Base-by-base conservation (phyloP, 2,888 invertebrate genomes). In the Chesias legatella region DNA sequence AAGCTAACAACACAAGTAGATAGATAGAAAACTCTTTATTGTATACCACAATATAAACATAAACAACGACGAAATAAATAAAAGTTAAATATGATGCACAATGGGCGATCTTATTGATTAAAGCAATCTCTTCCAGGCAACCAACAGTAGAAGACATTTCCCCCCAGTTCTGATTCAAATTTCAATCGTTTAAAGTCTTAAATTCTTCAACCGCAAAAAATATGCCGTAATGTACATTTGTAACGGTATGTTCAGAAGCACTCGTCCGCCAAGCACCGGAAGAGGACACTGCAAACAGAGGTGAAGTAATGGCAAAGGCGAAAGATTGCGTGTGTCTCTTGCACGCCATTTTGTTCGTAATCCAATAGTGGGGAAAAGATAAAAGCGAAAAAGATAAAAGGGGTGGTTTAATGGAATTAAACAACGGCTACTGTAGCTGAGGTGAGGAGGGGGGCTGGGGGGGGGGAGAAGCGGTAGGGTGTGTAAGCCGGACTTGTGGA, bases 331-430 rank as follows among this genome's bases (percentile, higher is more conserved):
- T 82, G 80, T 79, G 79, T 80, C 80, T 79, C 73, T 76, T 79
- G 77, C 77, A 72, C 72, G 80, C 79, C 75, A 80, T 82, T 82
- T 79, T 76, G 80, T 78, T 75, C 72, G 81, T 81, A 85, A 85
- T 85, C 80, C 80, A 81, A 84, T 85, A 83, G 81, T 76, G 74
- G 74, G 71, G 76, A 68, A 70, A 77, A 81, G 81, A 84, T 84
- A 85, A 82, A 83, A 82, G 79, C 76, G 78, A 74, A 73, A 79
- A 79, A 83, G 82, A 84, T 81, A 84, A 81, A 84, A 84, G 81
- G 84, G 81, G 82, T 82, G 82, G 74, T 83, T 80, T 86, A 86
- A 85, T 86, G 85, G 85, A 84, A 86, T 88, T 84, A 88, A 85
- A 84, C 81, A 83, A 78, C 71, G 73, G 63, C 51, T 63, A 70